Evolutionary conservation across 2,113 vertebrate species (phyloP).

Genomic region (Cebus imitator): DNA sequence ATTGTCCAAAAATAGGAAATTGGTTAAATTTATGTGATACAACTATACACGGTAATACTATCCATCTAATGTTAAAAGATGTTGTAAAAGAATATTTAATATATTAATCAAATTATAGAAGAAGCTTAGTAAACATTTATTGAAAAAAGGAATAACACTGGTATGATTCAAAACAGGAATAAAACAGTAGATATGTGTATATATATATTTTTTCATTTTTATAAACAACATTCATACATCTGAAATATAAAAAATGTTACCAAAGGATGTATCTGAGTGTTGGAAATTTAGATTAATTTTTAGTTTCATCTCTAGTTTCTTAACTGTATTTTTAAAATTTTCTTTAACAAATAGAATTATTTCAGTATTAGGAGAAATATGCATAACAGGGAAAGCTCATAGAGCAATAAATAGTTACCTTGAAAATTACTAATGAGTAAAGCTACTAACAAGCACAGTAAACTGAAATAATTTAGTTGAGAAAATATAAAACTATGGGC

Average conservation of each 20-base stretch:
- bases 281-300: background rate
- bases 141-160: background rate
- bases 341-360: background rate
- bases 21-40: background rate
- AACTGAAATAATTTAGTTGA: slow-evolving; percentile 15
- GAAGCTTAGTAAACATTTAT: background rate
- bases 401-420: background rate
- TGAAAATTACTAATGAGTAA: background rate
- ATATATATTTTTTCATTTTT: slow-evolving; percentile 9
- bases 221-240: background rate
- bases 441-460: background rate
- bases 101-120: background rate
- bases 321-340: background rate
- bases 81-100: slow-evolving; percentile 6
- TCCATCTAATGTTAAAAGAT: background rate
- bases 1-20: background rate
- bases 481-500: background rate
- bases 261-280: background rate
- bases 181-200: background rate
- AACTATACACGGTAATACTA: background rate
- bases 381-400: background rate
- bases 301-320: background rate
- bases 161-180: background rate
- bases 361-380: slow-evolving; percentile 22
- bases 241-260: background rate